Evolutionary conservation across 1,140 invertebrate species (phyloP).

Genomic region (Gryon sp.): DNA sequence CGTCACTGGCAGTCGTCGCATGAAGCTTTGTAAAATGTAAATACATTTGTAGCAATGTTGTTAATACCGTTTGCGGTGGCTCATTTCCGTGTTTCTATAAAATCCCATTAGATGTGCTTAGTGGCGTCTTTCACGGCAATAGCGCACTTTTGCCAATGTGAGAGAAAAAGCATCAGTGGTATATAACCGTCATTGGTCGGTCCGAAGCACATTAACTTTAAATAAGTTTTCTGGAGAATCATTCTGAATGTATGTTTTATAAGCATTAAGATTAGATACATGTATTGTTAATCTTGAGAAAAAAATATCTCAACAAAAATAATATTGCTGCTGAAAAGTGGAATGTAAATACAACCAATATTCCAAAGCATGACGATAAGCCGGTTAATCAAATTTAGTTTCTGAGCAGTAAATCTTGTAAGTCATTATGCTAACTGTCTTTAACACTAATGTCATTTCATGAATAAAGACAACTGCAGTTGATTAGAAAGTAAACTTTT

Average conservation of each 20-base stretch:
- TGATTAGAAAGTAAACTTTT: background rate
- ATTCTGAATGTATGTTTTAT: background rate
- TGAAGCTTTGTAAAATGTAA: conserved; percentile 15
- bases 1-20: conserved; percentile 3
- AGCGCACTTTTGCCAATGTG: no score
- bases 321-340: background rate
- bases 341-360: conserved; percentile 9
- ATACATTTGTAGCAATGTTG: conserved; percentile 42
- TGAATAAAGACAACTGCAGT: background rate
- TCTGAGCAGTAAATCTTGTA: background rate
- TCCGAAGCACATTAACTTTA: conserved; percentile 2
- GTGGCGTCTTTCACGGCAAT: conserved; percentile 34
- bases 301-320: no score
- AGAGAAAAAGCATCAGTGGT: conserved; percentile 41
- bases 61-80: conserved; percentile 44
- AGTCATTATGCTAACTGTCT: background rate
- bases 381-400: conserved; percentile 35
- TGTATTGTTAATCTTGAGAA: no score
- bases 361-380: conserved; percentile 11
- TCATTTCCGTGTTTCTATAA: conserved; percentile 45
- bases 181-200: conserved; percentile 46
- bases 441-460: conserved; percentile 1
- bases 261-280: conserved; percentile 2
- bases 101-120: conserved; percentile 54
- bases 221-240: no score